phyloP scores from a whole-genome alignment of 2,888 invertebrate genomes.

The Xanthorhoe designata region DNA sequence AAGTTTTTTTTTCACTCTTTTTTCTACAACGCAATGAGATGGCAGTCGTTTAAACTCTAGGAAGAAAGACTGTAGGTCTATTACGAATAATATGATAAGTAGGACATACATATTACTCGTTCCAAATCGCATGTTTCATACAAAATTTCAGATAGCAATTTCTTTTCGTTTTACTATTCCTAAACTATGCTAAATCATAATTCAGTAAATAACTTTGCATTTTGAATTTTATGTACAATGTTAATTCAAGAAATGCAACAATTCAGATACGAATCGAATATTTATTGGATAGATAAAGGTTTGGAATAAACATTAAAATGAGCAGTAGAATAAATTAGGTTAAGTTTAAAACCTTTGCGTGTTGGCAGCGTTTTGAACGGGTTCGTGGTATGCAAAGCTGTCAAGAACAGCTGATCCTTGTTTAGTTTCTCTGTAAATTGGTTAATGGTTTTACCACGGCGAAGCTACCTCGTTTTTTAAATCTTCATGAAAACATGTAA shows the following conservation, averaged over 20 bases:
- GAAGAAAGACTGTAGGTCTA: too few species aligned
- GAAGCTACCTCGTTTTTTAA: background rate
- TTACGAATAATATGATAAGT: background rate
- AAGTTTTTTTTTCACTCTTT: too few species aligned
- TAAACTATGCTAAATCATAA: background rate
- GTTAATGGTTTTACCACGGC: slow-evolving; percentile 40
- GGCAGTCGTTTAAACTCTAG: too few species aligned
- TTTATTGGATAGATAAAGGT: slow-evolving; percentile 23
- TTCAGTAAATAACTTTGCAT: background rate
- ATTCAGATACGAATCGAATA: slow-evolving; percentile 19
- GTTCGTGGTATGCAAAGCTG: slow-evolving; percentile 74
- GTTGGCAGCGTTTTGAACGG: slow-evolving; percentile 69
- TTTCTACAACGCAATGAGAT: too few species aligned
- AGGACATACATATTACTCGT: background rate
- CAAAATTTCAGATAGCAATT: background rate
- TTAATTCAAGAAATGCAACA: slow-evolving; percentile 6
- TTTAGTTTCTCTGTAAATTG: slow-evolving; percentile 62
- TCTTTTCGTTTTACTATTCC: background rate
- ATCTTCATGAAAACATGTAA: too few species aligned
- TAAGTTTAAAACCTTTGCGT: slow-evolving; percentile 67
- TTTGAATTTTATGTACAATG: background rate
- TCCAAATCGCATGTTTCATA: background rate
- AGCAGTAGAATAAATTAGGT: slow-evolving; percentile 23
- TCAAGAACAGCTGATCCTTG: slow-evolving; percentile 67
- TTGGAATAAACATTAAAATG: slow-evolving; percentile 21